Base-by-base conservation (phyloP, 2,888 invertebrate genomes). In the Acrocyrtus sp. region DNA sequence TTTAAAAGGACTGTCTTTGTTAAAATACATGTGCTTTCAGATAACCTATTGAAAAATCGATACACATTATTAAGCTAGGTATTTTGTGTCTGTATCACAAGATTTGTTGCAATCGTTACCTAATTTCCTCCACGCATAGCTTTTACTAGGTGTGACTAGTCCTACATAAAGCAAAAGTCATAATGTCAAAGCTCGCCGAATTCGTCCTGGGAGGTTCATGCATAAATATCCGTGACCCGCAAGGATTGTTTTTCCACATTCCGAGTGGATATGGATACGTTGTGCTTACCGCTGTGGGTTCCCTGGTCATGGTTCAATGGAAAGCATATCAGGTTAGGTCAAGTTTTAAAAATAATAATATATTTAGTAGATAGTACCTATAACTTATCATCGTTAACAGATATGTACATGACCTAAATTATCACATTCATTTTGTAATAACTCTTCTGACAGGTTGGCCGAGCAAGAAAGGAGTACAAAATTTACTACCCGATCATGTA, bases 401-500 rank as follows among this genome's bases (percentile, higher is more conserved):
- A 17, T 47, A 47, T 47, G n/a, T 47, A n/a, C n/a, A n/a, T 47
- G n/a, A 19, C 45, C 12, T 45, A 19, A 39, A n/a, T n/a, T n/a
- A n/a, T 34, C 12, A 45, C 47, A 26, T 29, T 68, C 15, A n/a
- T n/a, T n/a, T n/a, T n/a, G n/a, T n/a, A n/a, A n/a, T n/a, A n/a
- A n/a, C n/a, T n/a, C n/a, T 66, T 19, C 48, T 66, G 61, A 19
- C 56, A 82, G 79, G 84, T 84, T 53, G 82, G 81, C 6, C 79
- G 78, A 45, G 83, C 84, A 22, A 78, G 85, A 19, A 84, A 84
- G 76, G 81, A 83, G 77, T 83, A 80, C 74, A 81, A 82, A 34
- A 82, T 85, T 51, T 58, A 81, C 72, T 86, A 86, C 77, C 86
- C 86, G 39, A 83, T 74, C 2, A 84, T 86, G 85, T 86, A 86